Evolutionary conservation across 1,140 invertebrate species (phyloP).

Genomic region (Drosophila sp.): DNA sequence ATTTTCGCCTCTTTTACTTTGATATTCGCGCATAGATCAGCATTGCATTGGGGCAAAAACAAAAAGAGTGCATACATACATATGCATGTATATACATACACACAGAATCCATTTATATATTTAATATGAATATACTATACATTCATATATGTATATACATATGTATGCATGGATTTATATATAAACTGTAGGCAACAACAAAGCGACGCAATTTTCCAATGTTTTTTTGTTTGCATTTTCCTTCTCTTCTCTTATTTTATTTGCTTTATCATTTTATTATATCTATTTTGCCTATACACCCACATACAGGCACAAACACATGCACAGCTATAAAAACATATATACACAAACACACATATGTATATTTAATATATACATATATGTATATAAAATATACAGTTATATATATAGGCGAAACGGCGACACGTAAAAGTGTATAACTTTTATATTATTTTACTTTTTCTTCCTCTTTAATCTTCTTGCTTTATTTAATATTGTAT

Average conservation of each 20-base stretch:
- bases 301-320: conserved; percentile 31
- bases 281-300: conserved; percentile 27
- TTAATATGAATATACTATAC: too few relatives aligned
- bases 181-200: conserved; percentile 19
- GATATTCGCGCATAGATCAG: conserved; percentile 50
- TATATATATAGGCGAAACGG: conserved; percentile 1
- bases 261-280: conserved; percentile 13
- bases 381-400: conserved; percentile 5
- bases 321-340: conserved; percentile 5
- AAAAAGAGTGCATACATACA: conserved; percentile 14
- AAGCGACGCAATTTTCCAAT: conserved; percentile 68
- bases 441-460: conserved; percentile 15
- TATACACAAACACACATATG: background rate
- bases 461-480: background rate
- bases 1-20: conserved; percentile 40
- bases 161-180: conserved; percentile 9
- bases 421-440: conserved; percentile 1
- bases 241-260: conserved; percentile 17
- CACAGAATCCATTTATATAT: background rate
- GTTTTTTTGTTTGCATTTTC: conserved; percentile 30
- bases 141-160: conserved; percentile 14
- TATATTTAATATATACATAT: background rate
- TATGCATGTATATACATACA: background rate
- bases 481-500: background rate
- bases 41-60: conserved; percentile 45